phyloP scores from a whole-genome alignment of 2,113 vertebrate species.

The Stigmatopora nigra region DNA sequence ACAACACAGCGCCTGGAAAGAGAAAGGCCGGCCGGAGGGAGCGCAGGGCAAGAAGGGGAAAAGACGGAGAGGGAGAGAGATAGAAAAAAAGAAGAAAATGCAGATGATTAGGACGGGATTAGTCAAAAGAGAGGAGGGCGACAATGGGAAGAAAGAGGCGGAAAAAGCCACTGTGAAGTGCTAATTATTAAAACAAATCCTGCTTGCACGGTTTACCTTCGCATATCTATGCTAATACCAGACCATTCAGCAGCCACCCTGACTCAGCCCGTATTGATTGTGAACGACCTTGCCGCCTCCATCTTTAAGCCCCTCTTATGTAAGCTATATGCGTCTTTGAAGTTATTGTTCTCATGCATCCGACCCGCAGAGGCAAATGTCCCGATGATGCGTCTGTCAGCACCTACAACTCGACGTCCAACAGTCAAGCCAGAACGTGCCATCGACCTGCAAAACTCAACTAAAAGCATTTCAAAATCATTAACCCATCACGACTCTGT shows the following conservation, averaged over 20 bases:
- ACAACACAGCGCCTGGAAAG: conserved; percentile 52
- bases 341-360: conserved; percentile 30
- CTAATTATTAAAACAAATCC: conserved; percentile 35
- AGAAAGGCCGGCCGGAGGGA: conserved; percentile 29
- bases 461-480: conserved; percentile 10
- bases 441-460: not conserved
- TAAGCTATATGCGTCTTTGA: conserved; percentile 26
- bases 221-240: conserved; percentile 18
- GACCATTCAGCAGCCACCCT: conserved; percentile 9
- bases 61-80: conserved; percentile 21
- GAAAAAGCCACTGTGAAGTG: conserved; percentile 8
- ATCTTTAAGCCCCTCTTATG: conserved; percentile 25
- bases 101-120: conserved; percentile 28
- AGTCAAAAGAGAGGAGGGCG: conserved; percentile 7
- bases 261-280: conserved; percentile 15
- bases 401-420: conserved; percentile 13
- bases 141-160: conserved; percentile 20
- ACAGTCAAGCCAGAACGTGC: conserved; percentile 27
- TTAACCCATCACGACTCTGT: conserved; percentile 4
- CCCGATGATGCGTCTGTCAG: conserved; percentile 18
- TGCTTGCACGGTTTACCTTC: conserved; percentile 18
- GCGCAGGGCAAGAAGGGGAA: conserved; percentile 11
- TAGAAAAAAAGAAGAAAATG: conserved; percentile 25
- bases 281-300: conserved; percentile 23
- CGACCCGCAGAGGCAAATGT: conserved; percentile 33